Evolutionary conservation across 2,888 invertebrate species (phyloP).

Genomic region (Drosophila picticornis): DNA sequence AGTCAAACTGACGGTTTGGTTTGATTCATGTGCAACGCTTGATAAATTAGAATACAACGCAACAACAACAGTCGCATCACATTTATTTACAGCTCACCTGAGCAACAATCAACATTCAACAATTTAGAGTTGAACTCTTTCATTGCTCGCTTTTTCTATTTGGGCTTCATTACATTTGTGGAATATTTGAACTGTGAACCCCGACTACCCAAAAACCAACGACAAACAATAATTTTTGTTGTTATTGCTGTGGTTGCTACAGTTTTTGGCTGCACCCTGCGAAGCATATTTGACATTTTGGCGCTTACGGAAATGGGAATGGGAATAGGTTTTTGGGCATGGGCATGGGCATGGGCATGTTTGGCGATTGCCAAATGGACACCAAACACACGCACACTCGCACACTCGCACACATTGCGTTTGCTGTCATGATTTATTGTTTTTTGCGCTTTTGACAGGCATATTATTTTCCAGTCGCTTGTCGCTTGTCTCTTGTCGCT

Average conservation of each 20-base stretch:
- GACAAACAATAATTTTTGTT: background rate
- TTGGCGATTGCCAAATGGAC: slow-evolving; percentile 54
- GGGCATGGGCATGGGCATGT: slow-evolving; percentile 5
- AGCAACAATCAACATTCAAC: slow-evolving; percentile 15
- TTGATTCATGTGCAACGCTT: slow-evolving; percentile 67
- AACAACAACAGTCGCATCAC: slow-evolving; percentile 15
- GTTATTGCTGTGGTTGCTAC: slow-evolving; percentile 23
- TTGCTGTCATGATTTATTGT: slow-evolving; percentile 71
- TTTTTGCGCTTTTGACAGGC: slow-evolving; percentile 63
- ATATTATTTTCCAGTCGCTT: slow-evolving; percentile 68
- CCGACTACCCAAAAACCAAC: slow-evolving; percentile 12
- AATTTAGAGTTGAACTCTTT: slow-evolving; percentile 49
- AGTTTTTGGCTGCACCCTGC: slow-evolving; percentile 25
- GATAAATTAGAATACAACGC: slow-evolving; percentile 60
- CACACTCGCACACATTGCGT: slow-evolving; percentile 34
- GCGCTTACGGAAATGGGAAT: slow-evolving; percentile 32
- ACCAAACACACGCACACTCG: slow-evolving; percentile 5
- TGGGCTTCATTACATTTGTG: slow-evolving; percentile 59
- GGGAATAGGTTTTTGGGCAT: slow-evolving; percentile 7
- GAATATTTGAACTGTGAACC: slow-evolving; percentile 36
- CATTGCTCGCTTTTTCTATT: slow-evolving; percentile 33
- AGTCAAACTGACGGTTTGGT: slow-evolving; percentile 50
- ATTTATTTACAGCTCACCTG: slow-evolving; percentile 37
- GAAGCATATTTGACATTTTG: slow-evolving; percentile 44
- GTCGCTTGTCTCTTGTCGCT: slow-evolving; percentile 15